Conservation (phyloP, 2,888 invertebrate species). For the Orgyia antiqua region DNA sequence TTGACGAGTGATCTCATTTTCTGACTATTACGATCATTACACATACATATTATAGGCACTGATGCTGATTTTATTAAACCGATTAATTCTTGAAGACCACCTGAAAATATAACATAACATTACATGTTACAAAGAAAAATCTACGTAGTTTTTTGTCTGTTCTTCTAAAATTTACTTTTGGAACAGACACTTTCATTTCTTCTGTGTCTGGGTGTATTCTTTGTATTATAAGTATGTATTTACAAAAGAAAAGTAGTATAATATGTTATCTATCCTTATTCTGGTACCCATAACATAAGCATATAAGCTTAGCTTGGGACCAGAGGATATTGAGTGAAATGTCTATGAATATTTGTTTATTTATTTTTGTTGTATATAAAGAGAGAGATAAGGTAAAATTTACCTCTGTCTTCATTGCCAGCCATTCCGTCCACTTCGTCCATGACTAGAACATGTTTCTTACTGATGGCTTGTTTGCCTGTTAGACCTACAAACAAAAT, state of each 20-base stretch:
- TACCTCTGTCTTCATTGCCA: conserved; percentile 96
- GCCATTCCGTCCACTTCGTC: conserved; percentile 99
- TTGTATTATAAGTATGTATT: no score
- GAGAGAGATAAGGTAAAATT: no score
- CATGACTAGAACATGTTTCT: conserved; percentile 97
- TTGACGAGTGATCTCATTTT: conserved; percentile 96
- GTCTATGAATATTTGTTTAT: no score
- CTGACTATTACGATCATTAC: conserved; percentile 95
- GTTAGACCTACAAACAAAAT: conserved; percentile 42
- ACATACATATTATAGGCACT: conserved; percentile 97
- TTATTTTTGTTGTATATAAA: no score
- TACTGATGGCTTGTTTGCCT: conserved; percentile 75
- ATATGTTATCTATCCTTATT: no score
- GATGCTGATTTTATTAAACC: conserved; percentile 91
- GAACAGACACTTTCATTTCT: no score
- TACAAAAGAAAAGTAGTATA: no score
- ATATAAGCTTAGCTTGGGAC: no score
- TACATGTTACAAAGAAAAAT: not conserved
- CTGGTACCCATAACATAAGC: no score
- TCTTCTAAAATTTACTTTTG: no score
- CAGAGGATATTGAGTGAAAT: no score
- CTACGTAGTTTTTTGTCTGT: not conserved
- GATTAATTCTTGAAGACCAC: conserved; percentile 97
- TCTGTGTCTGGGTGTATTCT: no score
- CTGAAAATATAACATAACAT: conserved; percentile 36